A percentile compares a stretch with the other conserved stretches of the same genome.
Conservation (phyloP, 2,888 invertebrate species). For the Ormia ochracea region DNA sequence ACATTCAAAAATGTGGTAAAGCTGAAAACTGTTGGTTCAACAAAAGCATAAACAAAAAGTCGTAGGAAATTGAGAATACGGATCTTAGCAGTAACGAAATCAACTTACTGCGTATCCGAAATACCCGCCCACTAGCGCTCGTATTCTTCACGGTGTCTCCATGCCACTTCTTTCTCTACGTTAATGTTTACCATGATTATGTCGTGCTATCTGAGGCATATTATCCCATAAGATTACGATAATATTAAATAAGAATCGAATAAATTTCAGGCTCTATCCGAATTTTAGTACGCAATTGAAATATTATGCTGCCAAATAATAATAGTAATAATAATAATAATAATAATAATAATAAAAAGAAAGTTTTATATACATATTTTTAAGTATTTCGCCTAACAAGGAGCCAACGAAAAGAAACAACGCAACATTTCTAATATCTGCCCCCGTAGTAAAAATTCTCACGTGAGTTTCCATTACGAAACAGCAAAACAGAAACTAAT, state of each 20-base stretch:
- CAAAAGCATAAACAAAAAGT: no score
- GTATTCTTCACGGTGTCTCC: background rate
- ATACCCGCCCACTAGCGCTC: background rate
- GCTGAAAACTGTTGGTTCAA: no score
- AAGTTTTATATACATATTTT: constrained; percentile 24
- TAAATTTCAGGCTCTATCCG: constrained; percentile 48
- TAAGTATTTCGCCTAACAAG: constrained; percentile 27
- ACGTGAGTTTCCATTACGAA: constrained; percentile 7
- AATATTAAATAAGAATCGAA: background rate
- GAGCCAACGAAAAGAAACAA: constrained; percentile 7
- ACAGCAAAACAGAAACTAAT: constrained; percentile 58
- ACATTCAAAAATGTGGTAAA: no score
- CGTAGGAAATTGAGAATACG: no score
- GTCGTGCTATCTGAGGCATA: constrained; percentile 21
- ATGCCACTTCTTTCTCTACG: background rate
- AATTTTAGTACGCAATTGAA: background rate
- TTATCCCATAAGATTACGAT: constrained; percentile 17
- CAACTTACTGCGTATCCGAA: no score
- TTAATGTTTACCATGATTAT: background rate
- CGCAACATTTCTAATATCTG: background rate
- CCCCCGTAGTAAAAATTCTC: background rate
- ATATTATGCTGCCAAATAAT: background rate
- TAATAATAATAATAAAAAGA: background rate
- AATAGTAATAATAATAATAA: no score
- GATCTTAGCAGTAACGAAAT: no score